These are phyloP conservation scores for Chrysodeixis includens DNA, from an alignment of 2,888 invertebrate genomes.

Conservation along the genomic window DNA sequence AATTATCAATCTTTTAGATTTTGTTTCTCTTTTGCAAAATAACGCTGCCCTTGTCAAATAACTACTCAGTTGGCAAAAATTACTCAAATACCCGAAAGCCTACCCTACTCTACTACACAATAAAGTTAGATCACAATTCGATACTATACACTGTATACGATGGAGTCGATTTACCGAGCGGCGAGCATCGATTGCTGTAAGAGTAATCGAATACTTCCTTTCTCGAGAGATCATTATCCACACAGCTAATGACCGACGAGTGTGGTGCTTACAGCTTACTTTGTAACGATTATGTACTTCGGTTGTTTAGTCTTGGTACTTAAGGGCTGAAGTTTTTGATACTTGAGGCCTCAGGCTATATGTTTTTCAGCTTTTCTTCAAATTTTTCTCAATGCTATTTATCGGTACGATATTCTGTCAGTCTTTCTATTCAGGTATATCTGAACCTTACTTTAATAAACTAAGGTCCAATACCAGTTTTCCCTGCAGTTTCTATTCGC, in stretches of 20 bases:
- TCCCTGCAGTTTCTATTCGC: constrained; percentile 23
- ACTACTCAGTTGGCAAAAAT: too few relatives aligned
- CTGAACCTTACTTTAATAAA: too few relatives aligned
- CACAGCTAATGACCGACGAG: constrained; percentile 36
- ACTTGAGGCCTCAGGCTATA: neutral
- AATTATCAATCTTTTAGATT: too few relatives aligned
- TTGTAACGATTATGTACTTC: neutral
- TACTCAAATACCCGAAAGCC: too few relatives aligned
- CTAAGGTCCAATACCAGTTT: constrained; percentile 27
- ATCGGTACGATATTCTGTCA: too few relatives aligned
- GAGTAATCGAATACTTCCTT: constrained; percentile 58
- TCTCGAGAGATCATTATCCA: constrained; percentile 47
- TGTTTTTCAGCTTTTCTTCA: neutral
- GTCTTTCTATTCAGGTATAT: too few relatives aligned
- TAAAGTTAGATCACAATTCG: neutral
- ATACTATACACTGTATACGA: constrained; percentile 19
- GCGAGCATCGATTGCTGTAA: constrained; percentile 24
- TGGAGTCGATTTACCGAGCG: constrained; percentile 22
- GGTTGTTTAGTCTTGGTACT: neutral
- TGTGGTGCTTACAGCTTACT: constrained; percentile 22
- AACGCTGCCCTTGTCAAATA: too few relatives aligned
- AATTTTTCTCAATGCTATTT: too few relatives aligned
- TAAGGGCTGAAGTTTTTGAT: neutral
- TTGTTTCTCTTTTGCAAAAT: too few relatives aligned
- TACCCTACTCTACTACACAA: too few relatives aligned